A percentile compares a stretch with the other conserved stretches of the same genome.
These are phyloP conservation scores for Drosophila rhopaloa DNA, from an alignment of 1,140 invertebrate genomes.

Conservation along the genomic window DNA sequence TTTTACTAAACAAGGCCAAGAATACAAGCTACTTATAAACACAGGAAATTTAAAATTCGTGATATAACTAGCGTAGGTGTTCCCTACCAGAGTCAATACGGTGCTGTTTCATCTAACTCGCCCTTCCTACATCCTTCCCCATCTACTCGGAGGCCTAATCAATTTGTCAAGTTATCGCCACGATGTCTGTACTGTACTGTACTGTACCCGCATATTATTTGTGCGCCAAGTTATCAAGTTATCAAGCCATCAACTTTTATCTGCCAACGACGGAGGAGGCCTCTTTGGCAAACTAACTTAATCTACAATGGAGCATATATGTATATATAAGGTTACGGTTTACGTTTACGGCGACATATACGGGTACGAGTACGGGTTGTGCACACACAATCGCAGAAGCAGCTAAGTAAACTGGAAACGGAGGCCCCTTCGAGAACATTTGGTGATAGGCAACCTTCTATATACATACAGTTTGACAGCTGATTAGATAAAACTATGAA, in stretches of 20 bases:
- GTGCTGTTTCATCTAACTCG: constrained; percentile 1
- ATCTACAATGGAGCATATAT: constrained; percentile 28
- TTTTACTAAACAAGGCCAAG: constrained; percentile 21
- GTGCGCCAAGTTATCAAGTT: constrained; percentile 38
- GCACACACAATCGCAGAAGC: constrained; percentile 29
- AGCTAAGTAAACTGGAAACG: constrained; percentile 70
- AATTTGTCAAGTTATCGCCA: constrained; percentile 66
- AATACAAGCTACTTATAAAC: constrained; percentile 9
- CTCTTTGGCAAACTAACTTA: constrained; percentile 54
- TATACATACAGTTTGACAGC: constrained; percentile 35
- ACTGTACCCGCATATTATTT: constrained; percentile 58
- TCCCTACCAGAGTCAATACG: not conserved
- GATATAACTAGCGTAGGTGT: not conserved
- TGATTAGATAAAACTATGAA: constrained; percentile 67
- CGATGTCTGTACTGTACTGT: constrained; percentile 53
- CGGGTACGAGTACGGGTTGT: constrained; percentile 23
- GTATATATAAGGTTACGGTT: constrained; percentile 18
- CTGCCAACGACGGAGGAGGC: constrained; percentile 47
- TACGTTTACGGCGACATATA: constrained; percentile 14
- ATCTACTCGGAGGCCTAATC: constrained; percentile 38
- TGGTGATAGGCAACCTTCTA: constrained; percentile 41
- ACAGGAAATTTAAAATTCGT: not conserved
- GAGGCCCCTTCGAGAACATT: constrained; percentile 49
- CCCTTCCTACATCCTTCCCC: constrained; percentile 8
- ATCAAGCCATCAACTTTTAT: constrained; percentile 62